Conservation (phyloP, 2,888 invertebrate species). For the Orchesella flavescens region DNA sequence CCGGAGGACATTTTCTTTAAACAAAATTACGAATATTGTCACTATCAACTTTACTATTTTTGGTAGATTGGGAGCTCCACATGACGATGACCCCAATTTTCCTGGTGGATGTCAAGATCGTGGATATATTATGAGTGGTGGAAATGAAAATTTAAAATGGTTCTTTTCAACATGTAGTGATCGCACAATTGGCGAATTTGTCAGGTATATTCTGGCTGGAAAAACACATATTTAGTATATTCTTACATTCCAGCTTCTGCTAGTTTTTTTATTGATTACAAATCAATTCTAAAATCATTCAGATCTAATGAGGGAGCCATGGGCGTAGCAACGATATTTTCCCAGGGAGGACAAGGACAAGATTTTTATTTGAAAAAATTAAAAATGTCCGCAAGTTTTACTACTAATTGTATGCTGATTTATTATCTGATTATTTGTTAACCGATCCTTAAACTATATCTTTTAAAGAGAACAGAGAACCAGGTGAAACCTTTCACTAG, state of each 20-base stretch:
- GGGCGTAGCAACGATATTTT: too few relatives aligned
- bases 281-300: neutral
- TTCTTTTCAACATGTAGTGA: conserved; percentile 65
- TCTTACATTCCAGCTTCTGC: too few relatives aligned
- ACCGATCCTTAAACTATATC: too few relatives aligned
- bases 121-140: conserved; percentile 65
- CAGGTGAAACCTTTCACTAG: too few relatives aligned
- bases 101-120: conserved; percentile 51
- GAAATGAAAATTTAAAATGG: conserved; percentile 51
- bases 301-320: conserved; percentile 47
- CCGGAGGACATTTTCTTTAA: too few relatives aligned
- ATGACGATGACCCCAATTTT: conserved; percentile 57
- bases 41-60: neutral
- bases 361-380: too few relatives aligned
- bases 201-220: conserved; percentile 48
- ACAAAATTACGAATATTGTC: neutral
- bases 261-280: neutral
- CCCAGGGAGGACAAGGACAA: too few relatives aligned
- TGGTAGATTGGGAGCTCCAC: conserved; percentile 58
- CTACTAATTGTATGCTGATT: too few relatives aligned
- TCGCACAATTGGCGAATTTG: conserved; percentile 42
- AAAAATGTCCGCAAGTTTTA: too few relatives aligned
- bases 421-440: too few relatives aligned
- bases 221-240: neutral
- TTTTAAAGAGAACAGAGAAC: too few relatives aligned